phyloP scores from a whole-genome alignment of 1,140 invertebrate species.

The Zophobas atratus region DNA sequence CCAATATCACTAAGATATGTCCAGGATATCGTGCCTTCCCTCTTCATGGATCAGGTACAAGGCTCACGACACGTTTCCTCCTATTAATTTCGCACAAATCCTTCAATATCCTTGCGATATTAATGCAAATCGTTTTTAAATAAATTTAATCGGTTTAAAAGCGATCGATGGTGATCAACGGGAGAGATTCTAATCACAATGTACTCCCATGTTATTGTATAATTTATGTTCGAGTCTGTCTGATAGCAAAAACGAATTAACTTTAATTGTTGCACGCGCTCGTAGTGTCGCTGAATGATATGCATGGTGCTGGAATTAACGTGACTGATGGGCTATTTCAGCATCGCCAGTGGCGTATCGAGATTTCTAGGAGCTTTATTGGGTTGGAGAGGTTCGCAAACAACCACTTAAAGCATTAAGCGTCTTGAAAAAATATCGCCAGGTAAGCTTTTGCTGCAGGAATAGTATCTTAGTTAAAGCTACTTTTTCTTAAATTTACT shows the following conservation, averaged over 20 bases:
- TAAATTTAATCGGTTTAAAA: conserved; percentile 21
- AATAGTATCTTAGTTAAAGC: too few relatives aligned
- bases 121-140: conserved; percentile 39
- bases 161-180: conserved; percentile 23
- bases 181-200: conserved; percentile 2
- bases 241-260: conserved; percentile 37
- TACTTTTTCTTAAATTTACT: too few relatives aligned
- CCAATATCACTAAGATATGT: conserved; percentile 62
- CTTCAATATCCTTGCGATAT: conserved; percentile 31
- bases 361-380: too few relatives aligned
- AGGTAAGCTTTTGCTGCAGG: too few relatives aligned
- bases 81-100: conserved; percentile 45
- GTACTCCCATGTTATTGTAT: conserved; percentile 16
- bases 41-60: conserved; percentile 43
- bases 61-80: conserved; percentile 40
- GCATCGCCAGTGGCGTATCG: too few relatives aligned
- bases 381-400: too few relatives aligned
- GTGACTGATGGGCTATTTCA: too few relatives aligned
- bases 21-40: conserved; percentile 43
- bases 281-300: conserved; percentile 32
- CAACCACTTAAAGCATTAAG: too few relatives aligned
- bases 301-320: conserved; percentile 22
- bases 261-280: conserved; percentile 36
- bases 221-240: conserved; percentile 20
- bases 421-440: too few relatives aligned